These are phyloP conservation scores for Lycophotia porphyrea DNA, from an alignment of 2,888 invertebrate species.

Conservation along the genomic window DNA sequence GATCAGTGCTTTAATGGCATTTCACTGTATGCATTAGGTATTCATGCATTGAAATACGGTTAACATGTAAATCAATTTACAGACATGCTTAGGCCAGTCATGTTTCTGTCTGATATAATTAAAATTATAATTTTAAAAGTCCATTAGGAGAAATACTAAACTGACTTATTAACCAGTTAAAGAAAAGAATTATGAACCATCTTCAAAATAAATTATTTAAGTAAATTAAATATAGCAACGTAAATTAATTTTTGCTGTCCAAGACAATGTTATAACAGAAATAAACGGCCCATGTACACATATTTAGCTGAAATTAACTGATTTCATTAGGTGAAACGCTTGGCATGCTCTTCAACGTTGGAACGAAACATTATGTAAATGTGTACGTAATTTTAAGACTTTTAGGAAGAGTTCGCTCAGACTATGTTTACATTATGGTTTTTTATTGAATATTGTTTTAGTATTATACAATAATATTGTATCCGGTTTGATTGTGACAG, in stretches of 20 bases:
- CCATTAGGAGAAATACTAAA: not conserved
- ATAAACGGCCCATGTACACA: conserved; percentile 32
- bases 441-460: not conserved
- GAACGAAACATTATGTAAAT: conserved; percentile 32
- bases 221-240: not conserved
- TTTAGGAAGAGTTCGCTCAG: conserved; percentile 4
- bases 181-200: not conserved
- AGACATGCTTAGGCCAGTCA: conserved; percentile 19
- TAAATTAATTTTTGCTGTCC: not conserved
- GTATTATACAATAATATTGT: not conserved
- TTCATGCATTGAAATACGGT: conserved; percentile 44
- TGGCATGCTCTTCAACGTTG: conserved; percentile 18
- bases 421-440: not conserved
- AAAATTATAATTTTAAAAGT: not conserved
- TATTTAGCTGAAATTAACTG: conserved; percentile 47
- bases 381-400: conserved; percentile 11
- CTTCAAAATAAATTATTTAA: not conserved
- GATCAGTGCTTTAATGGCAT: conserved; percentile 37
- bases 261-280: conserved; percentile 17
- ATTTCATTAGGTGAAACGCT: conserved; percentile 38
- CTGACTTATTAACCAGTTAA: not conserved
- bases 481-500: not conserved
- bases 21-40: conserved; percentile 36
- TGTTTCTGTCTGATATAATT: conserved; percentile 5
- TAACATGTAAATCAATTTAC: conserved; percentile 32